Evolutionary conservation across 2,888 invertebrate genomes (phyloP), one percentile per base, ranked within the genome.

Genomic region (Microctonus aethiopoides): DNA sequence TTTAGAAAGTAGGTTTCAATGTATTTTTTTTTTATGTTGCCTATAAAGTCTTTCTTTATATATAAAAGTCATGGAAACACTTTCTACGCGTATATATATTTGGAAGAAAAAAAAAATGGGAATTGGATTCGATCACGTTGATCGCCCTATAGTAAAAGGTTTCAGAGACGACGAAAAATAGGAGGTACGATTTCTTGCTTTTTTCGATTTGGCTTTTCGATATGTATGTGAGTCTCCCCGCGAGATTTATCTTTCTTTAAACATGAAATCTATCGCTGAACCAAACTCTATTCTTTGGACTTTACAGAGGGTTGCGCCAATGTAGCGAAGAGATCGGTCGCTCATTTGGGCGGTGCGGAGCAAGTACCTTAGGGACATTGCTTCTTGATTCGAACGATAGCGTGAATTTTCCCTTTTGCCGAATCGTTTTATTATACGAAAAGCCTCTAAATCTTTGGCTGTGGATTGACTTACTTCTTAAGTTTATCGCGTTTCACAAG

Each of bases 171-270:
- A 72, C 60, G 68, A 72, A 72, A 76, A 75, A 72, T 74, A 69
- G 70, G 72, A 69, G 67, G 72, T 75, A 72, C 65, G 66, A 71
- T 71, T 74, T 69, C 67, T 41, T 70, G 71, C 67, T 70, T 72
- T 74, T 73, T 67, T 73, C 73, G 69, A 73, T 66, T 73, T 71
- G 65, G 65, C 46, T 34, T 34, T 57, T 67, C 46, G 51, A 63
- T 51, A 66, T 64, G 52, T 20, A 63, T 52, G 62, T 57, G 68
- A 67, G 60, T 71, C 71, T n/a, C 57, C 60, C 61, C 59, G 73
- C 62, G 67, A 76, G 77, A 79, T 79, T 78, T 77, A 79, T 78
- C 77, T 78, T 76, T 75, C 76, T 76, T 77, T 78, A 79, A 79
- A 78, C 75, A 76, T 75, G 79, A 75, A 79, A 79, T 79, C 78